Conservation (phyloP, 2,113 vertebrate species). For the Lampris incognitus region DNA sequence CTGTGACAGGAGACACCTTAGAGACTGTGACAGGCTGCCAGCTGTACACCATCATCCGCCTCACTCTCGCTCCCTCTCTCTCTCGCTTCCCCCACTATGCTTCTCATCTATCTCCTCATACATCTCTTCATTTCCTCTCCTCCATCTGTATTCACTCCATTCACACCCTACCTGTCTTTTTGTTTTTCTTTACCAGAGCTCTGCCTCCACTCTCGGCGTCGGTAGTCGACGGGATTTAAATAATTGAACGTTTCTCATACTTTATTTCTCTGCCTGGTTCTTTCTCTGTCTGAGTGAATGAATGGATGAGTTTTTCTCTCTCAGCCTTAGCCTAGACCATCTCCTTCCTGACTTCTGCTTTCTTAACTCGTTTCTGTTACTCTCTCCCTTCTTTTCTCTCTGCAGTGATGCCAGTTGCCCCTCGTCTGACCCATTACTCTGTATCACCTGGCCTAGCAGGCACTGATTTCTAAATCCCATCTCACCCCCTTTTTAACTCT, state of each 20-base stretch:
- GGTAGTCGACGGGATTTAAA: constrained; percentile 67
- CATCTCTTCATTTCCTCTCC: constrained; percentile 69
- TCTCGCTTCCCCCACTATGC: constrained; percentile 64
- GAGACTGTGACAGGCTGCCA: constrained; percentile 82
- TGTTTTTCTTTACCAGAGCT: constrained; percentile 62
- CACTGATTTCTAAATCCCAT: constrained; percentile 80
- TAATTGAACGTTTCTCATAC: constrained; percentile 67
- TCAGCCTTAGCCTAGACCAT: constrained; percentile 19
- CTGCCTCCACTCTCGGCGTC: constrained; percentile 50
- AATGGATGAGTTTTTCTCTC: constrained; percentile 33
- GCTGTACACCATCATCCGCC: constrained; percentile 81
- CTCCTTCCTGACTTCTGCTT: background rate
- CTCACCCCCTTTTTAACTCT: constrained; percentile 58
- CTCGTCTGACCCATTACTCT: constrained; percentile 75
- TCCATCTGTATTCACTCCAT: constrained; percentile 71
- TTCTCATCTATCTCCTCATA: constrained; percentile 74
- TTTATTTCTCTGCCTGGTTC: constrained; percentile 48
- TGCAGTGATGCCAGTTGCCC: constrained; percentile 67
- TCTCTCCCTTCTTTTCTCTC: constrained; percentile 32
- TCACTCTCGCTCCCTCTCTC: constrained; percentile 57
- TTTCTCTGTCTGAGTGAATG: constrained; percentile 44
- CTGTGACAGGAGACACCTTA: constrained; percentile 84
- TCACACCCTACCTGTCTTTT: constrained; percentile 64
- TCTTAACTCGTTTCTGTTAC: constrained; percentile 15
- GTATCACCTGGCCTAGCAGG: constrained; percentile 77